Evolutionary conservation across 2,888 invertebrate genomes (phyloP).

Genomic region (Lasius platythorax): DNA sequence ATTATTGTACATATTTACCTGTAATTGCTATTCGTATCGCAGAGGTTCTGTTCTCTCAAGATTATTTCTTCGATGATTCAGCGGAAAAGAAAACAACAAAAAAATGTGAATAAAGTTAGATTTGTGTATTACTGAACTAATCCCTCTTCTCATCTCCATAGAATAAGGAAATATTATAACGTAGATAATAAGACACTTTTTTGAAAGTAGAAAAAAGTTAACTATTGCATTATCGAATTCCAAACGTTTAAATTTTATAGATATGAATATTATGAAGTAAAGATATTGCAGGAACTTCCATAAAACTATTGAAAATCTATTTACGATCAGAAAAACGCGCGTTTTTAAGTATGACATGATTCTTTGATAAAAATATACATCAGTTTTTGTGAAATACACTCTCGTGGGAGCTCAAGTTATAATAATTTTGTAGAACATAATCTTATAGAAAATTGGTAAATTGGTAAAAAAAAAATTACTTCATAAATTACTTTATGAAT

Average conservation of each 20-base stretch:
- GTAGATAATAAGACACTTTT: background rate
- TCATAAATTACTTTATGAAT: background rate
- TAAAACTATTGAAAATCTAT: background rate
- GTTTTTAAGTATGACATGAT: background rate
- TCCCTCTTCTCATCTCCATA: constrained; percentile 24
- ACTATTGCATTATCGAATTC: background rate
- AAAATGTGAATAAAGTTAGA: constrained; percentile 85
- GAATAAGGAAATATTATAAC: constrained; percentile 6
- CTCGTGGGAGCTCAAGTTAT: background rate
- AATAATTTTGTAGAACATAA: background rate
- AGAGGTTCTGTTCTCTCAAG: constrained; percentile 85
- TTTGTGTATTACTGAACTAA: constrained; percentile 87
- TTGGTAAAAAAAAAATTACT: background rate
- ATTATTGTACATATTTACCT: constrained; percentile 87
- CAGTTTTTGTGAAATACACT: background rate
- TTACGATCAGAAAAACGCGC: background rate
- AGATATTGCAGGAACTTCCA: background rate
- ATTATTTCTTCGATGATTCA: constrained; percentile 86
- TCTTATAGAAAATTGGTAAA: background rate
- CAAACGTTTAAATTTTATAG: constrained; percentile 2
- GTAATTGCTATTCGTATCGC: constrained; percentile 87
- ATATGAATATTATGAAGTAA: background rate
- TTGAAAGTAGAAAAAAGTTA: background rate
- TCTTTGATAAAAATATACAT: background rate
- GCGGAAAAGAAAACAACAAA: constrained; percentile 82